Evolutionary conservation across 2,888 invertebrate species (phyloP), one percentile per base, ranked within the genome.

Genomic region (Leptopilina syphax): DNA sequence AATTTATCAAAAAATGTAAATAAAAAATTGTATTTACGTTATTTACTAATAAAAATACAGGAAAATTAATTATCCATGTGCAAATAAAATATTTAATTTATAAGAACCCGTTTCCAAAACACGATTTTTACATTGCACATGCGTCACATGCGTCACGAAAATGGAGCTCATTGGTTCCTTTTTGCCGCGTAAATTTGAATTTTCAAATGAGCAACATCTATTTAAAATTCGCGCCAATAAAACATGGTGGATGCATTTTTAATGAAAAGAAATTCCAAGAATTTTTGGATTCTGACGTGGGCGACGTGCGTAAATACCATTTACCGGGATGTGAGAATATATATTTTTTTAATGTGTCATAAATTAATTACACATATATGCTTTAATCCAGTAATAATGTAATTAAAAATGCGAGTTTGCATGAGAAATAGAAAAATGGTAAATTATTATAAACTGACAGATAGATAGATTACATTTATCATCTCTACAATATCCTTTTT

Each of bases 211-310:
- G 44, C 0, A 50, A 50, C 1, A 34, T 2, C 12, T n/a, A 54
- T 70, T 54, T 70, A 27, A 70, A 54, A 6, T 70, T 70, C 27
- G 54, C 70, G 70, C 70, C 10, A 13, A 27, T 70, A 54, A 54
- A 70, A 70, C 12, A 70, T 70, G 50, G 70, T 13, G 50, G 27
- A 7, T 50, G 8, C 0, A 13, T 9, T 50, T 12, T 68, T 12
- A 8, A 3, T 24, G 24, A 70, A 70, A 70, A 68, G 24, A 24
- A 27, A 44, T 44, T 47, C 10, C 67, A 47, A 68, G 47, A 68
- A 24, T 27, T 54, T 34, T 27, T 24, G 50, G 50, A 50, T 50
- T 50, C 50, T 70, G 34, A 70, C 70, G 54, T 70, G 54, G 27
- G 12, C 6, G 27, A 44, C 44, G 44, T 44, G 44, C 12, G 67